phyloP scores from a whole-genome alignment of 2,888 invertebrate genomes.

The Achlya flavicornis region DNA sequence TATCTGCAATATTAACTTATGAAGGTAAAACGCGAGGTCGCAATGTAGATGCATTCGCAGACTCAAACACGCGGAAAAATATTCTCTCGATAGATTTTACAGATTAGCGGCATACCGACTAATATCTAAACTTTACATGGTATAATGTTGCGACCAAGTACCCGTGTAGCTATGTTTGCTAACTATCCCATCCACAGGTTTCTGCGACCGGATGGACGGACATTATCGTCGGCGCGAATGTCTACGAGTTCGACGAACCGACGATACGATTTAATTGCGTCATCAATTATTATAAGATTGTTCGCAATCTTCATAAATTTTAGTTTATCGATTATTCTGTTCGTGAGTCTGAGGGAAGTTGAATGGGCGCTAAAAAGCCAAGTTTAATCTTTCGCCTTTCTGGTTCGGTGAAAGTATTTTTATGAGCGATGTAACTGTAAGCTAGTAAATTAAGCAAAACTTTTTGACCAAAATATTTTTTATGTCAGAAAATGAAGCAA shows the following conservation, averaged over 20 bases:
- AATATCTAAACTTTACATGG: background rate
- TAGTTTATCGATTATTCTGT: background rate
- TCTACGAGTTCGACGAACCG: slow-evolving; percentile 18
- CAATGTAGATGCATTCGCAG: background rate
- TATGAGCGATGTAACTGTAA: no score
- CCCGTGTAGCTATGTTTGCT: background rate
- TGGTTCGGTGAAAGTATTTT: background rate
- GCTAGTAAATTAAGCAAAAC: no score
- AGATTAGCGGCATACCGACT: slow-evolving; percentile 3
- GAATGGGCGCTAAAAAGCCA: background rate
- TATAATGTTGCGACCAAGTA: background rate
- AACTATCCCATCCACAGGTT: background rate
- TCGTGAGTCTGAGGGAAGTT: background rate
- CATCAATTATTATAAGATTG: slow-evolving; percentile 4
- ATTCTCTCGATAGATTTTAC: slow-evolving; percentile 18
- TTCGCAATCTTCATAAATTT: background rate
- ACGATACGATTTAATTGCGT: slow-evolving; percentile 9
- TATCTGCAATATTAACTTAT: background rate
- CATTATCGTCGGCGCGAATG: slow-evolving; percentile 23
- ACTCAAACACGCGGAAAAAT: slow-evolving; percentile 15
- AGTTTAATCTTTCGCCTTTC: background rate
- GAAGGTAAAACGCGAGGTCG: background rate
- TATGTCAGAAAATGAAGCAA: no score
- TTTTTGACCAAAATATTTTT: no score
- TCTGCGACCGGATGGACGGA: slow-evolving; percentile 22